Percentiles rank a stretch among this genome's conserved stretches.
phyloP scores from a whole-genome alignment of 2,797 vertebrate genomes.

The Eidolon dupreanum region DNA sequence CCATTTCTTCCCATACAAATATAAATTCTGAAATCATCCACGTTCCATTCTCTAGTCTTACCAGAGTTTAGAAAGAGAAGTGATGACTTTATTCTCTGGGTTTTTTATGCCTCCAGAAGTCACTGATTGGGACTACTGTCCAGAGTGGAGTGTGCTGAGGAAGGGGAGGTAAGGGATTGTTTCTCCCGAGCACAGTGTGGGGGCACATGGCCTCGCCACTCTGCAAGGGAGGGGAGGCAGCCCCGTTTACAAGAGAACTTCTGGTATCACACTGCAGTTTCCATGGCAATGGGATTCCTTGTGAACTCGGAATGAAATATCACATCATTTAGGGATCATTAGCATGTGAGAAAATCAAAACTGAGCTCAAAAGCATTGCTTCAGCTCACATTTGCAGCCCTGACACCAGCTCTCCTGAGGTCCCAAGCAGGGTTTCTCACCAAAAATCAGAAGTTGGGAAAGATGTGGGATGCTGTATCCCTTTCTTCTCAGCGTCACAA shows the following conservation, averaged over 20 bases:
- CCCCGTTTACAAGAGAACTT: neutral
- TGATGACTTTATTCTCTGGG: neutral
- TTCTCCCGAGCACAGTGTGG: neutral
- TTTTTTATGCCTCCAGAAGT: neutral
- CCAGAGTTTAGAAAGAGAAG: neutral
- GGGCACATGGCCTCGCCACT: neutral
- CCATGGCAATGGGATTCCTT: constrained; percentile 34
- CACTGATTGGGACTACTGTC: neutral
- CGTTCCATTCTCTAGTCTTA: neutral
- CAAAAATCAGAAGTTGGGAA: neutral
- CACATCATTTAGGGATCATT: constrained; percentile 42
- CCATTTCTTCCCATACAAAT: neutral
- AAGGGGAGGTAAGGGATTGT: neutral
- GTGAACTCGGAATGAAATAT: neutral
- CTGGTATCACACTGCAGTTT: neutral
- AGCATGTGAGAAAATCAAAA: neutral
- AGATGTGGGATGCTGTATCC: neutral
- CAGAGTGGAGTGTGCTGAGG: accelerated
- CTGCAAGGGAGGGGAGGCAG: neutral
- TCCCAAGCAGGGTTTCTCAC: neutral
- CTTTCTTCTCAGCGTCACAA: neutral
- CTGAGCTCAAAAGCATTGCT: neutral
- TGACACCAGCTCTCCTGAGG: neutral
- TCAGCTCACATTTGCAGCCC: neutral
- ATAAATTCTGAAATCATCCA: neutral